Conservation (phyloP, 2,797 vertebrate species). For the Poeciliopsis presidionis region DNA sequence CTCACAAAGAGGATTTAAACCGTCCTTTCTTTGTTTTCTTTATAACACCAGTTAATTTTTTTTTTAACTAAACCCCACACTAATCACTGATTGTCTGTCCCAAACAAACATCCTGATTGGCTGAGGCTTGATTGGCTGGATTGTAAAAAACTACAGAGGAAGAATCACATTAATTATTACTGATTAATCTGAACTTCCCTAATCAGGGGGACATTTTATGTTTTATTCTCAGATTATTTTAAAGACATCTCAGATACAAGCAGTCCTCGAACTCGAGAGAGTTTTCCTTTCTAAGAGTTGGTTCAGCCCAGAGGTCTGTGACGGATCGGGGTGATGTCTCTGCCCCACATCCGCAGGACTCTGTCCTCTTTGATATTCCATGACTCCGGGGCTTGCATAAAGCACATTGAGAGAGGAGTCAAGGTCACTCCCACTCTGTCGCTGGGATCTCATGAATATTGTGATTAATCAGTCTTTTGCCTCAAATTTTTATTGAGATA, state of each 20-base stretch:
- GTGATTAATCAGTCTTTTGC: conserved; percentile 79
- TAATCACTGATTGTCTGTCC: conserved; percentile 10
- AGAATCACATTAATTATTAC: conserved; percentile 29
- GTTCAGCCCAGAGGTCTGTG: conserved; percentile 70
- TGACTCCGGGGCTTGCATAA: conserved; percentile 69
- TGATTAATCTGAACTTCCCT: conserved; percentile 31
- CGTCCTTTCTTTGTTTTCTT: background rate
- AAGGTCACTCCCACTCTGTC: conserved; percentile 78
- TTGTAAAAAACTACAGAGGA: conserved; percentile 9
- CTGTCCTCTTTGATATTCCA: conserved; percentile 80
- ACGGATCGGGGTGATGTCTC: conserved; percentile 76
- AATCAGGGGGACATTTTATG: conserved; percentile 28
- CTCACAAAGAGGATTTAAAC: background rate
- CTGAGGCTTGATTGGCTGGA: conserved; percentile 44
- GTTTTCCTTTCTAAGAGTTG: conserved; percentile 52
- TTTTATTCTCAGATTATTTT: conserved; percentile 20
- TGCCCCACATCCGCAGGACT: conserved; percentile 78
- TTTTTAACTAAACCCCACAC: conserved; percentile 1
- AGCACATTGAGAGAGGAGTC: conserved; percentile 72
- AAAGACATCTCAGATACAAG: background rate
- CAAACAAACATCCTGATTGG: conserved; percentile 41
- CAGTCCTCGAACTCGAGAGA: conserved; percentile 35
- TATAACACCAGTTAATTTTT: conserved; percentile 4
- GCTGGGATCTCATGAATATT: conserved; percentile 79
- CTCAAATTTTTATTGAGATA: conserved; percentile 75